phyloP scores from a whole-genome alignment of 2,888 invertebrate species.

The Torymus auratus region DNA sequence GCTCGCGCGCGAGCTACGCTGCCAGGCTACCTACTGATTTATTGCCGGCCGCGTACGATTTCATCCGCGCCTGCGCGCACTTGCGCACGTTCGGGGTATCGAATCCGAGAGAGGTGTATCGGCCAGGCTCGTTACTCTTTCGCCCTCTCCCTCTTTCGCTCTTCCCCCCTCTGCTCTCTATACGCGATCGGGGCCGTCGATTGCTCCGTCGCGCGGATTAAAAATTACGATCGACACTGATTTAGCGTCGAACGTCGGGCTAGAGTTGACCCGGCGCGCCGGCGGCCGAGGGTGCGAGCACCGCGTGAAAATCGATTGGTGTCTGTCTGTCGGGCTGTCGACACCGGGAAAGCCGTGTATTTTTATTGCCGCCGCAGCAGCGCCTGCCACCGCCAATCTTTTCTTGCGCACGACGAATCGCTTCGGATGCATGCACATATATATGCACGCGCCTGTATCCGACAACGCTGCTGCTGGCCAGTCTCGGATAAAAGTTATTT shows the following conservation, averaged over 20 bases:
- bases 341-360: constrained; percentile 51
- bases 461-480: no score
- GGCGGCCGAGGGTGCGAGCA: background rate
- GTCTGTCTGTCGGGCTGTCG: constrained; percentile 45
- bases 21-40: constrained; percentile 36
- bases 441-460: no score
- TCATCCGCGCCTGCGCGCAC: constrained; percentile 7
- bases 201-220: constrained; percentile 63
- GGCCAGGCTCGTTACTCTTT: constrained; percentile 68
- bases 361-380: constrained; percentile 42
- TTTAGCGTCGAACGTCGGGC: constrained; percentile 60
- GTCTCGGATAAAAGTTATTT: no score
- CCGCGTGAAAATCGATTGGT: constrained; percentile 50
- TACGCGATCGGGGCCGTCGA: constrained; percentile 60
- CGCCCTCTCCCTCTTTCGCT: constrained; percentile 63
- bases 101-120: constrained; percentile 32
- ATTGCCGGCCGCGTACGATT: constrained; percentile 35
- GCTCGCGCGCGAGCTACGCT: no score
- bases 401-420: background rate
- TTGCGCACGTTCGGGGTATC: constrained; percentile 4
- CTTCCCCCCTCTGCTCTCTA: constrained; percentile 63
- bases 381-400: background rate
- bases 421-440: background rate
- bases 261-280: background rate
- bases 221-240: constrained; percentile 72